phyloP scores from a whole-genome alignment of 2,797 vertebrate species.

The Capromys pilorides region DNA sequence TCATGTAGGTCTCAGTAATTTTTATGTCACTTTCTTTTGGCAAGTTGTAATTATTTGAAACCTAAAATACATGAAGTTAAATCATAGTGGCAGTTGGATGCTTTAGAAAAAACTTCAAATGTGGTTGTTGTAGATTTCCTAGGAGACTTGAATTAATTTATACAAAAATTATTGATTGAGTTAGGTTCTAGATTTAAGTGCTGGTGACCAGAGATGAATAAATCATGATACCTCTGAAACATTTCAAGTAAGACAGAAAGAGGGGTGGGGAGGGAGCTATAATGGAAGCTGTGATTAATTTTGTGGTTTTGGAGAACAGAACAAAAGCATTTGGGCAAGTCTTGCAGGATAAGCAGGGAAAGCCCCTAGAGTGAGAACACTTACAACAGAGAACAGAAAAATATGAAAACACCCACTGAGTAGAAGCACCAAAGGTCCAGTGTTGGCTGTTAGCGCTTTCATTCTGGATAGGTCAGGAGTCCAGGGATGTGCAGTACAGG shows the following conservation, averaged over 20 bases:
- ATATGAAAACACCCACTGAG: background rate
- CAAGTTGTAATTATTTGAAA: conserved; percentile 40
- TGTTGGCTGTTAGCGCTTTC: background rate
- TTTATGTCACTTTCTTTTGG: conserved; percentile 22
- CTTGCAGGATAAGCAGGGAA: background rate
- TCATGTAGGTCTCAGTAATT: background rate
- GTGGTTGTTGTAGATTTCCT: conserved; percentile 11
- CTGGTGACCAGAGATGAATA: conserved; percentile 35
- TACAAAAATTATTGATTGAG: background rate
- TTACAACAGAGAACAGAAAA: conserved; percentile 14
- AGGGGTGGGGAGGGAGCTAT: background rate
- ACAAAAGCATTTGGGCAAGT: background rate
- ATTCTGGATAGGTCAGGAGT: conserved; percentile 6
- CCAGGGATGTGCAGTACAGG: background rate
- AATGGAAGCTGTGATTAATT: background rate
- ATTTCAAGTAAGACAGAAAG: conserved; percentile 18
- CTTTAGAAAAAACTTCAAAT: conserved; percentile 18
- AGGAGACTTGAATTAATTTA: conserved; percentile 27
- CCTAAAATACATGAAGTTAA: conserved; percentile 13
- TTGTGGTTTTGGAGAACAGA: background rate
- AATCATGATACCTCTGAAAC: background rate
- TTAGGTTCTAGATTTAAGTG: background rate
- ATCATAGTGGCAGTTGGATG: background rate
- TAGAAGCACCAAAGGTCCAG: background rate
- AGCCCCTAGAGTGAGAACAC: background rate